These are phyloP conservation scores for Drosophila varians DNA, from an alignment of 1,140 invertebrate species.

Conservation along the genomic window DNA sequence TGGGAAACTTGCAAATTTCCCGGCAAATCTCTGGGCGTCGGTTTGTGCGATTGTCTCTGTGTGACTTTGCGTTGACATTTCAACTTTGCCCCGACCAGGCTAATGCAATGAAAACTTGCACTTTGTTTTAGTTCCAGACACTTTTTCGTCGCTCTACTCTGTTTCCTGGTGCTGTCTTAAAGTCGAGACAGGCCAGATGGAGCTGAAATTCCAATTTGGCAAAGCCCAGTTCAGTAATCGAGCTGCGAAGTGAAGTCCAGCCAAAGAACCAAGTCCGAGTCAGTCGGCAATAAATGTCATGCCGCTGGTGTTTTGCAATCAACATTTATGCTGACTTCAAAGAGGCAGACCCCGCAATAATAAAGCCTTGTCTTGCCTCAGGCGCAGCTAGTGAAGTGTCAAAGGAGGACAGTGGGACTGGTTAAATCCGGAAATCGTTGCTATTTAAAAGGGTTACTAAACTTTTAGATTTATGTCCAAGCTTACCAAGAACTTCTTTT, in stretches of 20 bases:
- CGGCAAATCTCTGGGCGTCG: constrained; percentile 33
- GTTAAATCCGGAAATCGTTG: not conserved
- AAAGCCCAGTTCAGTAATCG: constrained; percentile 22
- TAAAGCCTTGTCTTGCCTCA: constrained; percentile 36
- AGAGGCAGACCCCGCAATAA: constrained; percentile 34
- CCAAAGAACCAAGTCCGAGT: not conserved
- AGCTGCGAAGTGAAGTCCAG: constrained; percentile 14
- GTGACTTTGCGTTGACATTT: constrained; percentile 59
- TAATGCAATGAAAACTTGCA: constrained; percentile 54
- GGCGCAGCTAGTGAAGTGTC: constrained; percentile 30
- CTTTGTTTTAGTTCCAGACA: constrained; percentile 20
- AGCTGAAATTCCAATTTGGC: constrained; percentile 26
- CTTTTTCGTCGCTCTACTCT: not conserved
- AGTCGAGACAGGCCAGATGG: constrained; percentile 2
- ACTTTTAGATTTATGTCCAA: too few species aligned
- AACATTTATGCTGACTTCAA: constrained; percentile 48
- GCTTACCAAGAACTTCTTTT: too few species aligned
- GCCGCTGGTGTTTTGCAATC: constrained; percentile 43
- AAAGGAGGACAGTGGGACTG: constrained; percentile 6
- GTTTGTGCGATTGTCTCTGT: constrained; percentile 29
- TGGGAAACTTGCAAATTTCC: constrained; percentile 28
- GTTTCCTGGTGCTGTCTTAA: constrained; percentile 7
- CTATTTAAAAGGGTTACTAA: not conserved
- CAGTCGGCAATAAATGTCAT: constrained; percentile 41
- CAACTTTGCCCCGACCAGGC: constrained; percentile 30